phyloP scores from a whole-genome alignment of 2,113 vertebrate species.

The Lepidothrix coronata region DNA sequence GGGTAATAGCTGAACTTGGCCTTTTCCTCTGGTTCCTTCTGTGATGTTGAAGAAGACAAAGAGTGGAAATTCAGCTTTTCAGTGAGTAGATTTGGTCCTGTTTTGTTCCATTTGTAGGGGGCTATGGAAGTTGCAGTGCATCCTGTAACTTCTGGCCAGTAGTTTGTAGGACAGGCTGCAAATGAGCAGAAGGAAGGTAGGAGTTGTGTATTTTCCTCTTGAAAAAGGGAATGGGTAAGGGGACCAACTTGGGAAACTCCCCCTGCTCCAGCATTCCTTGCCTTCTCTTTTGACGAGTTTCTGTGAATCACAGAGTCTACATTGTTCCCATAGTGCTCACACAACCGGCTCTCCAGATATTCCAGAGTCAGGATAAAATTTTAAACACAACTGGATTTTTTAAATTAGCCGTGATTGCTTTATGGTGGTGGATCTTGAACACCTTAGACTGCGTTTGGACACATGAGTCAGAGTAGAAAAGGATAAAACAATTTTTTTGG shows the following conservation, averaged over 20 bases:
- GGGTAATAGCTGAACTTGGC: neutral
- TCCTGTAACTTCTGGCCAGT: neutral
- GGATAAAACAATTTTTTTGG: neutral
- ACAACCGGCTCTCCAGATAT: neutral
- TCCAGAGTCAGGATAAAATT: neutral
- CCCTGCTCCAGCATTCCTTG: neutral
- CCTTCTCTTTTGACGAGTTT: neutral
- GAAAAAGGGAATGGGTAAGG: neutral
- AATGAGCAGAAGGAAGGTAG: neutral
- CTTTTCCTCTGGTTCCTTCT: neutral
- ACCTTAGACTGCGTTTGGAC: neutral
- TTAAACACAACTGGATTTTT: neutral
- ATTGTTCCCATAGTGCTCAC: neutral
- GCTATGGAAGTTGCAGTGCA: neutral
- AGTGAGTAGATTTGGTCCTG: neutral
- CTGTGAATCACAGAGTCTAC: neutral
- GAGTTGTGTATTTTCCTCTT: neutral
- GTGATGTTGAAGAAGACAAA: neutral
- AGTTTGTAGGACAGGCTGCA: neutral
- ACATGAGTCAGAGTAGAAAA: neutral
- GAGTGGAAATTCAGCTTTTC: neutral
- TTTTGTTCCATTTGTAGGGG: neutral
- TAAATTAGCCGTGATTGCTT: neutral
- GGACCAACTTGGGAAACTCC: neutral
- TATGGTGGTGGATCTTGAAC: neutral